Evolutionary conservation across 2,888 invertebrate species (phyloP), one percentile per base, ranked within the genome.

Genomic region (Cephus pulcher): DNA sequence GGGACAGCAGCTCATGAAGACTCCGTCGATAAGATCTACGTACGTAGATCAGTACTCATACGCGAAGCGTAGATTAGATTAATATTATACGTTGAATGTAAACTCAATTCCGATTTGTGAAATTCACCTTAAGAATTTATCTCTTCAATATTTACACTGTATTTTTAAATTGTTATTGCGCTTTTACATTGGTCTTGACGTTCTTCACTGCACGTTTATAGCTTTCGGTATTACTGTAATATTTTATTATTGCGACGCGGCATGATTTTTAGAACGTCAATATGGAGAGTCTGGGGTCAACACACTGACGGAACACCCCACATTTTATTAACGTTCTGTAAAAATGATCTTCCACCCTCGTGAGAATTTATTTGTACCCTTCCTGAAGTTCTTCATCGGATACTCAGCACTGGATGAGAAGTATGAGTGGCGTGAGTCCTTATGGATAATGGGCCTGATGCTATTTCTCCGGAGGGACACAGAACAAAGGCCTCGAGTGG

Each of bases 1-100:
- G 80, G 89, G 89, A 83, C 90, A 90, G 89, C 90, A 89, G 86
- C 84, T 90, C 90, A 90, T 90, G 86, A 86, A 88, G 88, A 82
- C 84, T 84, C 82, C 83, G 83, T 83, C 83, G 80, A 81, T 83
- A 79, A 78, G 76, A 34, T 71, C 71, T 12, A 37, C 37, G 71
- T 33, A 34, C 32, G 71, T 12, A 71, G 71, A 71, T 34, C 32
- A 32, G 71, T 71, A 9, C 32, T 71, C 15, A 34, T 71, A 56
- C 56, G 56, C 56, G 56, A 56, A 56, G 56, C 56, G 56, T 23
- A 56, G 23, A 23, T 9, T 9, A 23, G 23, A 56, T 23, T 23
- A 23, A 56, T 23, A 23, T 56, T 56, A 9, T 23, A 56, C 9
- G 56, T 56, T 23, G 15, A 56, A 56, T 6, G 23, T 56, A 56